Percentiles rank a stretch among this genome's conserved stretches.
Evolutionary conservation across 2,797 vertebrate species (phyloP).

Genomic region (Fundulus diaphanus): DNA sequence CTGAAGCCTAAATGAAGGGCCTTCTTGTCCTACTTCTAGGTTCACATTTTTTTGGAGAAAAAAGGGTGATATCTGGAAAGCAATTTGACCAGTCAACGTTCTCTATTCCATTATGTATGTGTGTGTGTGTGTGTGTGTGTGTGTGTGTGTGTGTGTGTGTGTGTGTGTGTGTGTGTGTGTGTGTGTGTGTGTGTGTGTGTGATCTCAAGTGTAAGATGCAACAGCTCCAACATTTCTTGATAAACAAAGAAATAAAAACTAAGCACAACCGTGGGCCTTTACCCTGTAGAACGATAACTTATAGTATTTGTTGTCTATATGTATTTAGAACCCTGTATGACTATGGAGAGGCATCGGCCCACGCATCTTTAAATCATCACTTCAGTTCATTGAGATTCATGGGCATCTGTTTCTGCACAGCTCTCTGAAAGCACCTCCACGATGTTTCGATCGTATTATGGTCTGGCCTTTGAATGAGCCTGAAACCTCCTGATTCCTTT

Average conservation of each 20-base stretch:
- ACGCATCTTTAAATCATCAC: background rate
- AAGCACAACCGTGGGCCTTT: background rate
- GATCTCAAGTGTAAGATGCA: background rate
- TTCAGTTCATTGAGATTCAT: background rate
- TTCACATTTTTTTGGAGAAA: too few species aligned
- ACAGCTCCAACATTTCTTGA: background rate
- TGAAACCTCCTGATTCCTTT: background rate
- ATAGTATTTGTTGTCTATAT: background rate
- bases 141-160: too few species aligned
- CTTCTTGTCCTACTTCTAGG: too few species aligned
- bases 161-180: too few species aligned
- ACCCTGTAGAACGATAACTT: background rate
- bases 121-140: too few species aligned
- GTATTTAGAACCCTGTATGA: background rate
- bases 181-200: too few species aligned
- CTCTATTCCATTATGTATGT: background rate
- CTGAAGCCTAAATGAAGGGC: background rate
- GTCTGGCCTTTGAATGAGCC: background rate
- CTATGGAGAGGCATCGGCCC: background rate
- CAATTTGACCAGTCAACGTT: background rate
- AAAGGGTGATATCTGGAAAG: too few species aligned
- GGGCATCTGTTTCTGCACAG: background rate
- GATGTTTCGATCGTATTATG: background rate
- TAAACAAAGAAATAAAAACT: background rate
- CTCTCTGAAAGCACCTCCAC: background rate